Evolutionary conservation across 2,797 vertebrate genomes (phyloP).

Genomic region (Pangasius macronema): DNA sequence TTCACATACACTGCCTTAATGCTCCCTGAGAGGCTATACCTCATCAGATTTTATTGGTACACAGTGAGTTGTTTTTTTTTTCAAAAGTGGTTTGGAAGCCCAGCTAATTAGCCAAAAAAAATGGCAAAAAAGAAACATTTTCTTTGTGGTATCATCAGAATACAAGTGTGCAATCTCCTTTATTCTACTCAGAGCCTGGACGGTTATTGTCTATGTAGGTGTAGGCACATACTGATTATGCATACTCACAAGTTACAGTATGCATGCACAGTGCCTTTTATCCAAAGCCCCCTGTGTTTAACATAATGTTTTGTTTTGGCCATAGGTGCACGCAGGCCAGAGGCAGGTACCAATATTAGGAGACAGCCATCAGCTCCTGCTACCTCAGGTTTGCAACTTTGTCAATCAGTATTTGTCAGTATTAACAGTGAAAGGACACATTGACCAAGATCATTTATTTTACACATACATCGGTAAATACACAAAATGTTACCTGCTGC

Average conservation of each 20-base stretch:
- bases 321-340: slow-evolving; percentile 73
- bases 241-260: not conserved
- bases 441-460: not conserved
- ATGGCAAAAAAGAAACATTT: not conserved
- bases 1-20: not conserved
- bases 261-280: not conserved
- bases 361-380: slow-evolving; percentile 69
- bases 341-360: slow-evolving; percentile 66
- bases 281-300: not conserved
- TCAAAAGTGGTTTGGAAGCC: not conserved
- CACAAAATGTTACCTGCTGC: not conserved
- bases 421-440: not conserved
- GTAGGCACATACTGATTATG: not conserved
- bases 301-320: slow-evolving; percentile 36
- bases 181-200: not conserved
- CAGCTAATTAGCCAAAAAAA: not conserved
- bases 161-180: not conserved
- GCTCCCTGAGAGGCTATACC: not conserved
- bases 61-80: not conserved
- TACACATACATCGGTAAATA: not conserved
- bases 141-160: not conserved
- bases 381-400: slow-evolving; percentile 73
- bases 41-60: not conserved
- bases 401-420: not conserved
- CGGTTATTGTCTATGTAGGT: not conserved